Evolutionary conservation across 23 tunicate genomes (phyloP).

Genomic region (Halocynthia roretzi): DNA sequence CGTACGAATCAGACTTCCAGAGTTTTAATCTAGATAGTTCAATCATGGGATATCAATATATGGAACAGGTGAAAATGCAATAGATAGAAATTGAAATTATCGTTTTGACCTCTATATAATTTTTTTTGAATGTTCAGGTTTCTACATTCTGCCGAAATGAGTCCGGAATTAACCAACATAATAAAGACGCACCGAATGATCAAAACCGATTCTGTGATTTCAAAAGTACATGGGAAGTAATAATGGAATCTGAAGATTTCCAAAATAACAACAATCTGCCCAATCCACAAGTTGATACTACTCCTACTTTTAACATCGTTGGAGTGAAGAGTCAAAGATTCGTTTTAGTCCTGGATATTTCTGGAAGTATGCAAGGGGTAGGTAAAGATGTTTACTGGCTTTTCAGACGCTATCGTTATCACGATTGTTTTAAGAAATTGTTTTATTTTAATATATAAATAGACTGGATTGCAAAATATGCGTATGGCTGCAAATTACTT

Average conservation of each 20-base stretch:
- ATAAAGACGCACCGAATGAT: slow-evolving; percentile 31
- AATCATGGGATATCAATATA: too few species aligned
- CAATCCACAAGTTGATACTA: slow-evolving; percentile 12
- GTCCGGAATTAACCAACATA: slow-evolving; percentile 6
- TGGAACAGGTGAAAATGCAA: too few species aligned
- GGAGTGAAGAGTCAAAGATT: slow-evolving; percentile 10
- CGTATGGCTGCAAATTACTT: slow-evolving; percentile 21
- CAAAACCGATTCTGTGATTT: slow-evolving; percentile 29
- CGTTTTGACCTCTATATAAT: too few species aligned
- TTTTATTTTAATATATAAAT: background rate
- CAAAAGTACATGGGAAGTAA: slow-evolving; percentile 44
- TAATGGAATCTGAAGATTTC: slow-evolving; percentile 35
- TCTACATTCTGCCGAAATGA: too few species aligned
- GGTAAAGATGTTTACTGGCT: background rate
- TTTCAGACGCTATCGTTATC: background rate
- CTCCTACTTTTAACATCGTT: slow-evolving; percentile 23
- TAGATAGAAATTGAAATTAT: background rate
- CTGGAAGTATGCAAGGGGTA: slow-evolving; percentile 59
- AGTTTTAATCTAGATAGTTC: too few species aligned
- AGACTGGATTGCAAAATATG: slow-evolving; percentile 20
- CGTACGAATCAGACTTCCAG: too few species aligned
- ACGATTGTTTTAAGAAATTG: background rate
- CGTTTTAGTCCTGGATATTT: slow-evolving; percentile 39
- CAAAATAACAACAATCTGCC: slow-evolving; percentile 18
- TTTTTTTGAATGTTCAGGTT: too few species aligned